Percentiles rank a stretch among this genome's conserved stretches.
phyloP scores from a whole-genome alignment of 2,113 vertebrate species.

The Neomonachus schauinslandi region DNA sequence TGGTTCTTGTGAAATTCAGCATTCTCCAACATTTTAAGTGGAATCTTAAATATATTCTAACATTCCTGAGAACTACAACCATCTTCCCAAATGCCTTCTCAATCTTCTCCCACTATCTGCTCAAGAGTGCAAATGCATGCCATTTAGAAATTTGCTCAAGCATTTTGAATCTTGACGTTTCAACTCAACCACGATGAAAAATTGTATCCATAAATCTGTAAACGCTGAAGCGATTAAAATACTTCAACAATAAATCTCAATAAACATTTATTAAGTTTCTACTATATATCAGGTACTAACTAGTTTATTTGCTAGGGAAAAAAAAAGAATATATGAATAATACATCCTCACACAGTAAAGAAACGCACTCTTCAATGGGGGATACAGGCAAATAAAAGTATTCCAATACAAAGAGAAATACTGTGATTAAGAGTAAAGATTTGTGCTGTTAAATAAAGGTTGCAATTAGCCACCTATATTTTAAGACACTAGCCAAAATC shows the following conservation, averaged over 20 bases:
- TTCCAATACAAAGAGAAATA: not conserved
- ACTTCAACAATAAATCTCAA: not conserved
- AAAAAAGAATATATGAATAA: not conserved
- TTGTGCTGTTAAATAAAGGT: not conserved
- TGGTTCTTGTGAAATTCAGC: not conserved
- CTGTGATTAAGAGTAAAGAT: not conserved
- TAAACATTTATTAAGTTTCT: not conserved
- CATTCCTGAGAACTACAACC: not conserved
- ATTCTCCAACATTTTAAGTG: not conserved
- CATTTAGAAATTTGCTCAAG: not conserved
- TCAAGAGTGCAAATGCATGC: not conserved
- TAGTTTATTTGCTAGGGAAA: not conserved
- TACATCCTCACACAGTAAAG: not conserved
- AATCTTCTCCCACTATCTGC: not conserved
- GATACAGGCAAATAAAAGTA: not conserved
- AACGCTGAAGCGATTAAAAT: not conserved
- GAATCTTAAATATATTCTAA: not conserved
- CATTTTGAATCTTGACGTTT: not conserved
- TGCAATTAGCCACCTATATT: not conserved
- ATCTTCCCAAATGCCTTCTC: not conserved
- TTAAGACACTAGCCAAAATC: not conserved
- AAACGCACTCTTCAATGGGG: not conserved
- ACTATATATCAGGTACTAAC: not conserved
- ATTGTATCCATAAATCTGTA: not conserved
- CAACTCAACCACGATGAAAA: not conserved